Evolutionary conservation across 1,140 invertebrate species (phyloP).

Genomic region (Scaptodrosophila lebanonensis): DNA sequence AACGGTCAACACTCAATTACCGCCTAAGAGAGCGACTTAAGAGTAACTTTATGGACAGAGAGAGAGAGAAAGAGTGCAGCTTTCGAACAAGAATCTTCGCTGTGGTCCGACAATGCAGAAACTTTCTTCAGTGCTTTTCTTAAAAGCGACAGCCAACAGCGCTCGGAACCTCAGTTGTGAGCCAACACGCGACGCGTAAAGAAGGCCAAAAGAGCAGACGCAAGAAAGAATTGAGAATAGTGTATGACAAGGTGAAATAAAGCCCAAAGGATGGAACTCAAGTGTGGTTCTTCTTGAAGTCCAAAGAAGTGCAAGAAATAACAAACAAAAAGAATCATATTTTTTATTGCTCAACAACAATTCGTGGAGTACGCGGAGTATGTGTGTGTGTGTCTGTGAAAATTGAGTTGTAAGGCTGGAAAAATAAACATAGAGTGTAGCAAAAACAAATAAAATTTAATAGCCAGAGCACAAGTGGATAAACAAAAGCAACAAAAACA

Average conservation of each 20-base stretch:
- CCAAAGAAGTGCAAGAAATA: slow-evolving; percentile 58
- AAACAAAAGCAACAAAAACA: slow-evolving; percentile 21
- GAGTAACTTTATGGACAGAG: slow-evolving; percentile 2
- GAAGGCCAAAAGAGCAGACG: slow-evolving; percentile 35
- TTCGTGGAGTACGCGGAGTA: too few relatives aligned
- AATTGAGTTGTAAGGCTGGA: slow-evolving; percentile 4
- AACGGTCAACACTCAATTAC: slow-evolving; percentile 6
- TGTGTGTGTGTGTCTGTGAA: too few relatives aligned
- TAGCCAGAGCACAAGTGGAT: slow-evolving; percentile 40
- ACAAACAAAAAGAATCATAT: slow-evolving; percentile 1
- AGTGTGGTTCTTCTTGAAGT: too few relatives aligned
- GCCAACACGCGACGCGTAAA: slow-evolving; percentile 65
- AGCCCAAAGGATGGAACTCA: slow-evolving; percentile 21
- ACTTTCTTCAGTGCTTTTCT: slow-evolving; percentile 67
- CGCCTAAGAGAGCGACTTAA: slow-evolving; percentile 15
- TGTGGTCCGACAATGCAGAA: slow-evolving; percentile 33
- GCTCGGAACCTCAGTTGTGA: slow-evolving; percentile 39
- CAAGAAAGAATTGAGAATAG: background rate
- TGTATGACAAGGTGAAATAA: background rate
- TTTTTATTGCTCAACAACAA: too few relatives aligned
- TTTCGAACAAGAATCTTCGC: slow-evolving; percentile 56
- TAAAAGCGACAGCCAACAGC: slow-evolving; percentile 50
- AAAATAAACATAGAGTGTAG: slow-evolving; percentile 15
- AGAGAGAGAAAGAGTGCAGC: slow-evolving; percentile 16
- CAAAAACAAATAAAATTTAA: slow-evolving; percentile 30